These are phyloP conservation scores for Rotaria magnacalcarata DNA, from an alignment of 2,888 invertebrate genomes.

Conservation along the genomic window DNA sequence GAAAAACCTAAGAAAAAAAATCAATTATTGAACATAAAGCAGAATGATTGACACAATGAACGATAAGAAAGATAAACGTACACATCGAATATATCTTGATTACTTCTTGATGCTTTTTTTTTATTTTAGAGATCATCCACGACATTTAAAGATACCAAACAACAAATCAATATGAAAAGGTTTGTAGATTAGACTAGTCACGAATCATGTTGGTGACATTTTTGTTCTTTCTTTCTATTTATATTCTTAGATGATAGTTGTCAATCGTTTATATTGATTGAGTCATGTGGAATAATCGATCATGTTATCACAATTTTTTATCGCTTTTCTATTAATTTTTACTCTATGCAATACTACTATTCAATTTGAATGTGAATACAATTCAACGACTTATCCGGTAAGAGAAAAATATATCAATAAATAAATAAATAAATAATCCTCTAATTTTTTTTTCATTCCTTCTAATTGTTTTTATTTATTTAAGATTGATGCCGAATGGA, in stretches of 20 bases:
- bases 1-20: neutral
- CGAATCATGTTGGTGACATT: neutral
- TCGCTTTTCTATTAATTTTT: neutral
- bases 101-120: neutral
- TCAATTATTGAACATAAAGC: neutral
- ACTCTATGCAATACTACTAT: neutral
- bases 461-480: neutral
- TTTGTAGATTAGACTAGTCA: neutral
- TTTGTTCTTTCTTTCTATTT: neutral
- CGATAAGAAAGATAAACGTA: neutral
- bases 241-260: neutral
- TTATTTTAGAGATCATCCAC: constrained; percentile 12
- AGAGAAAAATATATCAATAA: neutral
- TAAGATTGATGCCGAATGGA: constrained; percentile 32
- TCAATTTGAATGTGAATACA: neutral
- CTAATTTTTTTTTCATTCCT: neutral
- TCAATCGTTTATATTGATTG: neutral
- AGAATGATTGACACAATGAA: neutral
- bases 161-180: neutral
- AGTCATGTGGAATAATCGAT: constrained; percentile 4
- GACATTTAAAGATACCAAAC: neutral
- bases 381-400: constrained; percentile 19
- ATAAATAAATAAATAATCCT: no score
- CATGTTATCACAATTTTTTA: neutral
- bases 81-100: neutral